Conservation (phyloP, 2,888 invertebrate genomes). For the Eupithecia centaureata region DNA sequence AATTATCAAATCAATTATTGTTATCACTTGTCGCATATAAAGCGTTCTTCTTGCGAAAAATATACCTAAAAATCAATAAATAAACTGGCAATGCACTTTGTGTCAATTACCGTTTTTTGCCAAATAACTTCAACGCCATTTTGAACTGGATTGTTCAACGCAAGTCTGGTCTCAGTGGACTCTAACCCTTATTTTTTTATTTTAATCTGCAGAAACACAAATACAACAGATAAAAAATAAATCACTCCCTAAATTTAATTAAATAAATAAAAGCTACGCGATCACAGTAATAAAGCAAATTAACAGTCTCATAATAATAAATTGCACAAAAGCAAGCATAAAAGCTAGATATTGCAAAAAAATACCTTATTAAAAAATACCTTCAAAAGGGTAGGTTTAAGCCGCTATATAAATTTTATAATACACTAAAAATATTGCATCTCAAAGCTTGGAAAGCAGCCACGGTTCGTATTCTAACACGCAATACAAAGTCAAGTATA, state of each 20-base stretch:
- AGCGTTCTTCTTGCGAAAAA: no score
- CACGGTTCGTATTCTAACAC: constrained; percentile 17
- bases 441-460: constrained; percentile 40
- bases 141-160: background rate
- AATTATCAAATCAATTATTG: no score
- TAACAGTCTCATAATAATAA: constrained; percentile 31
- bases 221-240: background rate
- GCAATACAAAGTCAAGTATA: background rate
- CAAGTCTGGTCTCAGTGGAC: no score
- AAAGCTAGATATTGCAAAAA: constrained; percentile 37
- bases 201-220: constrained; percentile 3
- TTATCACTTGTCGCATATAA: no score
- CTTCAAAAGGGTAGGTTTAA: constrained; percentile 12
- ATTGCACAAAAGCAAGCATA: constrained; percentile 40
- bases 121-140: background rate
- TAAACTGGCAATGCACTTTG: no score
- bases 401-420: constrained; percentile 17
- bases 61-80: no score
- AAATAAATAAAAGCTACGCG: constrained; percentile 37
- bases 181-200: no score
- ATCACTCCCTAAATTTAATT: constrained; percentile 11
- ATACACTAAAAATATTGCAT: constrained; percentile 38
- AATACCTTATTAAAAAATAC: constrained; percentile 12
- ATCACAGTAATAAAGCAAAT: constrained; percentile 36
- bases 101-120: no score